Evolutionary conservation across 2,113 vertebrate genomes (phyloP), one percentile per base, ranked within the genome.

Genomic region (Peromyscus californicus): DNA sequence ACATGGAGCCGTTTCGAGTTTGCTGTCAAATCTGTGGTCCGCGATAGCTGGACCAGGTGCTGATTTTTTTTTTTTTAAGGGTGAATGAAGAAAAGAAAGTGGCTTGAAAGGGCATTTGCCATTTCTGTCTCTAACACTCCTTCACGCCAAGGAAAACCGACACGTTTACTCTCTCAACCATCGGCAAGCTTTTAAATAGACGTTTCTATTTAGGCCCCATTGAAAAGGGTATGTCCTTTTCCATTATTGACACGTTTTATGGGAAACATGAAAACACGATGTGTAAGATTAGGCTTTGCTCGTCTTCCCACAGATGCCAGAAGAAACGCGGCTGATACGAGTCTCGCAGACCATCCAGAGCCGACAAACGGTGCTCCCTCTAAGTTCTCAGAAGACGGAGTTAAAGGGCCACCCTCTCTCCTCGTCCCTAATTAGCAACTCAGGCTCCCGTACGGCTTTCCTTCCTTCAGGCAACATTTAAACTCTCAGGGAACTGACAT

Each of bases 191-290:
- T n/a, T 85, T 85, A 87, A 67, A 90, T 42, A 96, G 87, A 80
- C 29, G 57, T 72, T 97, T 97, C 95, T 94, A 92, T 96, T 93
- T 82, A 97, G 92, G 39, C 54, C 84, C 63, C 51, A 36, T 61
- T 85, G 80, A 92, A 95, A 93, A 93, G 42, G 16, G 91, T 80
- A 54, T 26, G 72, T 89, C 42, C 69, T 69, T 93, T 96, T 96
- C 79, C 69, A 76, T 82, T 90, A 85, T 19, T 96, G 92, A 93
- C 59, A 67, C 76, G 72, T 80, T 96, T 96, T 93, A 96, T 36
- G 89, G 91, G 86, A 97, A 96, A 88, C 63, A 85, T 29, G 29
- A 88, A 97, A 92, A 91, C 17, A 24, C 63, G 89, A 84, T 91
- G 42, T 57, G 82, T 31, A 92, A 96, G 94, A 96, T 89, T 88